phyloP scores from a whole-genome alignment of 2,888 invertebrate species.

The Heliconius cydno region DNA sequence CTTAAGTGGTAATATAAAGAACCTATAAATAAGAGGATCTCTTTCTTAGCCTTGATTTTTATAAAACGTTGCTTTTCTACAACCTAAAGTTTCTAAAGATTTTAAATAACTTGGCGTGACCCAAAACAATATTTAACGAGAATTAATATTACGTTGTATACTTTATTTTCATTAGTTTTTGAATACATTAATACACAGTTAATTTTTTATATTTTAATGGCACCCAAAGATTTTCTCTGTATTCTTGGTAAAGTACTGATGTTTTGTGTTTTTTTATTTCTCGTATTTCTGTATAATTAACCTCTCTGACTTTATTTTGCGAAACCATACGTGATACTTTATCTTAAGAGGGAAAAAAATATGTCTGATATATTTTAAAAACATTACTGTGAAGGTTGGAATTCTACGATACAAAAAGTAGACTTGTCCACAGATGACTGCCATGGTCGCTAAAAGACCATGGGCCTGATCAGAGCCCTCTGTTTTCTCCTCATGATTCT shows the following conservation, averaged over 20 bases:
- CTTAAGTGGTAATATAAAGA: too few species aligned
- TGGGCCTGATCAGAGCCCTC: slow-evolving; percentile 60
- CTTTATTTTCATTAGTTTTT: not conserved
- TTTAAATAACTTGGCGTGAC: not conserved
- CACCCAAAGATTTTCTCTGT: too few species aligned
- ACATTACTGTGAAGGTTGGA: not conserved
- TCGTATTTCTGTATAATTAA: not conserved
- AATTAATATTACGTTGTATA: not conserved
- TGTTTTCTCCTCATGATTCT: slow-evolving; percentile 56
- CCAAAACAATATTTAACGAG: slow-evolving; percentile 19
- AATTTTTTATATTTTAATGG: too few species aligned
- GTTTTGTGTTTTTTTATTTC: not conserved
- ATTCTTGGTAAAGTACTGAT: not conserved
- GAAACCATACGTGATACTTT: not conserved
- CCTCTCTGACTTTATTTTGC: not conserved
- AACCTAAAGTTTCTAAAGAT: too few species aligned
- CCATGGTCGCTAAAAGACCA: slow-evolving; percentile 58
- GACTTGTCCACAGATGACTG: slow-evolving; percentile 45
- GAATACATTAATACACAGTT: too few species aligned
- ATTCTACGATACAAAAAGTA: slow-evolving; percentile 24
- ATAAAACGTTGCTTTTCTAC: too few species aligned
- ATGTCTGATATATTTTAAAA: not conserved
- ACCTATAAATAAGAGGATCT: too few species aligned
- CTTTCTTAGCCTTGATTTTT: too few species aligned
- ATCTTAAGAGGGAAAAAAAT: not conserved